Evolutionary conservation across 92 coral and sea anemone genomes (phyloP).

Genomic region (Parazoanthus swiftii): DNA sequence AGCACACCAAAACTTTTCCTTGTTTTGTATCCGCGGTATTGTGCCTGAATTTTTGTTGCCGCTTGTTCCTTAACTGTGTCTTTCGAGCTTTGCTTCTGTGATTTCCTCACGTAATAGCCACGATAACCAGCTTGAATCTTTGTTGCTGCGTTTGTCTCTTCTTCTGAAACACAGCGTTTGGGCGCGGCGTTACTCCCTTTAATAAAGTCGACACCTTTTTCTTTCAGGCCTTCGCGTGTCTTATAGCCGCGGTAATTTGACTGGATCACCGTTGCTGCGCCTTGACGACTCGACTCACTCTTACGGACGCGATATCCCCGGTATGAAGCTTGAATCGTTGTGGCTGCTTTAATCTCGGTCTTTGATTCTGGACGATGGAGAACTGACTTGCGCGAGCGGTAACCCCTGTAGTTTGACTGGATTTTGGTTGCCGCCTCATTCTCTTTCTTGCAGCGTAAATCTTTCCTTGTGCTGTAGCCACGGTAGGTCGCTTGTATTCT

Average conservation of each 20-base stretch:
- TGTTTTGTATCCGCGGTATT: conserved; percentile 61
- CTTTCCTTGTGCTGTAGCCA: conserved; percentile 60
- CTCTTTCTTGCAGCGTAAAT: conserved; percentile 11
- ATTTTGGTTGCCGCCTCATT: conserved; percentile 69
- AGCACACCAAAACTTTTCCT: conserved; percentile 12
- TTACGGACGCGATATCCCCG: conserved; percentile 68
- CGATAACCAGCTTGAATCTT: conserved; percentile 76
- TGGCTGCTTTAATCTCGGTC: conserved; percentile 57
- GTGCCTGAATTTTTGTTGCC: conserved; percentile 68
- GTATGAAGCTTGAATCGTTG: conserved; percentile 75
- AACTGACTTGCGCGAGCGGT: conserved; percentile 31
- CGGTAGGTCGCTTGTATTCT: conserved; percentile 81
- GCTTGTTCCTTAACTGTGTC: conserved; percentile 35
- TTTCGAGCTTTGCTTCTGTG: background rate
- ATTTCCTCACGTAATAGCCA: conserved; percentile 60
- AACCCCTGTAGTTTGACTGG: conserved; percentile 64
- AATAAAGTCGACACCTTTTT: background rate
- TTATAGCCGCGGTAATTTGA: conserved; percentile 57
- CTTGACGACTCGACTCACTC: background rate
- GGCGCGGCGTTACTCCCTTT: background rate
- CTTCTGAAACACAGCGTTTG: background rate
- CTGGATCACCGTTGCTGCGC: conserved; percentile 53
- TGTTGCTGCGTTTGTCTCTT: conserved; percentile 55
- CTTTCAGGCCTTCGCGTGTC: conserved; percentile 43
- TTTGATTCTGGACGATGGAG: conserved; percentile 40